Evolutionary conservation across 2,888 invertebrate genomes (phyloP), one percentile per base, ranked within the genome.

Genomic region (Exocentrus adspersus): DNA sequence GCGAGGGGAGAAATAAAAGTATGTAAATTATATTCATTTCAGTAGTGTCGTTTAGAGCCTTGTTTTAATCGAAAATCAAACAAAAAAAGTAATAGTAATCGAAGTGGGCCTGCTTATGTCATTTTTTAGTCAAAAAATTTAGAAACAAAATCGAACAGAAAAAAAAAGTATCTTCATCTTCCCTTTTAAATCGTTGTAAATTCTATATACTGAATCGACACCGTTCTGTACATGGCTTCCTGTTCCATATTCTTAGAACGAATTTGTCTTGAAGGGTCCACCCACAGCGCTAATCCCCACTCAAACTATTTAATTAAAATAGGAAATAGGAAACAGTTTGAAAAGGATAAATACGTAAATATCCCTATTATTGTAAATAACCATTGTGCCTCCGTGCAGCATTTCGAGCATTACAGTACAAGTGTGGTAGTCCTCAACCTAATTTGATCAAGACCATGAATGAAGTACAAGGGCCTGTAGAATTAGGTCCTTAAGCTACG

Each of bases 391-490:
- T 17, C 14, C 43, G 28, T 17, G 43, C 21, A 16, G 43, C 43
- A 17, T 54, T 54, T 12, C 41, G 52, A 41, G 19, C 14, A 14
- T 37, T 53, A 41, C 41, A 53, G 37, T 41, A 16, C 32, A 41
- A 53, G 52, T 41, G 28, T 42, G 43, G 24, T 54, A 43, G 54
- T 48, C 30, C 42, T 66, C 60, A 61, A 66, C 62, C 65, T 66
- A 66, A 66, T 66, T 66, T 66, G 62, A 68, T 64, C 60, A 64
- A 64, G 63, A 61, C 64, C 66, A 66, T 66, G 66, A 68, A 64
- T 66, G 66, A 57, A 62, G 21, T 20, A 52, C 19, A 62, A 68
- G 61, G 62, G 60, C 21, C 58, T 58, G 45, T 52, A 66, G 61
- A 65, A 62, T 68, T 65, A 63, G 63, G 54, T 48, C 68, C 68